Evolutionary conservation across 2,888 invertebrate genomes (phyloP).

Genomic region (Drosophila pullipes): DNA sequence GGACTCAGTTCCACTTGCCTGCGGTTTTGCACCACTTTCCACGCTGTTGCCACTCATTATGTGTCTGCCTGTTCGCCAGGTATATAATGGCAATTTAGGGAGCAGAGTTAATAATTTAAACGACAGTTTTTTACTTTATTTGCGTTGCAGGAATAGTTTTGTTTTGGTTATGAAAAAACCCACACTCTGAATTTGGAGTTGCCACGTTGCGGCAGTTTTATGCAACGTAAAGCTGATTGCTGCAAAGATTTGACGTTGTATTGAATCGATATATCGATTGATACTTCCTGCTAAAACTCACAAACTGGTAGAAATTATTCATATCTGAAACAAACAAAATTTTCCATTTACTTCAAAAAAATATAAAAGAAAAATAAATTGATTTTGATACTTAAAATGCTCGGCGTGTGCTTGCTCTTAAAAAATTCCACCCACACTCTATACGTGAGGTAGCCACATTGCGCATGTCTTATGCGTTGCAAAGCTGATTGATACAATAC

Average conservation of each 20-base stretch:
- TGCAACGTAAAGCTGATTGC: constrained; percentile 17
- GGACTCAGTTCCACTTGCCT: not conserved
- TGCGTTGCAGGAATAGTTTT: constrained; percentile 14
- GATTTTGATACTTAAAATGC: not conserved
- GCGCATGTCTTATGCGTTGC: not conserved
- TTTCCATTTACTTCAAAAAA: not conserved
- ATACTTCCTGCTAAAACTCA: not conserved
- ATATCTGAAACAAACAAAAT: not conserved
- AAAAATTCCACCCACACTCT: not conserved
- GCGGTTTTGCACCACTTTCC: constrained; percentile 16
- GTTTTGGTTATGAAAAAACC: constrained; percentile 29
- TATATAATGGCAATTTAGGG: not conserved
- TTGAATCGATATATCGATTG: not conserved
- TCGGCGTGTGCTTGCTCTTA: not conserved
- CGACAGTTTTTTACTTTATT: constrained; percentile 19
- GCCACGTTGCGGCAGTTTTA: constrained; percentile 14
- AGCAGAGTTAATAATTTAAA: not conserved
- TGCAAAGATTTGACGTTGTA: not conserved
- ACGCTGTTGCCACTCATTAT: constrained; percentile 42
- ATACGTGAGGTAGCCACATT: not conserved
- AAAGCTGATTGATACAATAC: not conserved
- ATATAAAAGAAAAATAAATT: not conserved
- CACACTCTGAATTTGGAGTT: constrained; percentile 19
- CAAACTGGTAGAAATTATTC: not conserved
- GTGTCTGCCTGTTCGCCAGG: not conserved